Conservation (phyloP, 2,113 vertebrate genomes). For the Pterophyllum scalare region DNA sequence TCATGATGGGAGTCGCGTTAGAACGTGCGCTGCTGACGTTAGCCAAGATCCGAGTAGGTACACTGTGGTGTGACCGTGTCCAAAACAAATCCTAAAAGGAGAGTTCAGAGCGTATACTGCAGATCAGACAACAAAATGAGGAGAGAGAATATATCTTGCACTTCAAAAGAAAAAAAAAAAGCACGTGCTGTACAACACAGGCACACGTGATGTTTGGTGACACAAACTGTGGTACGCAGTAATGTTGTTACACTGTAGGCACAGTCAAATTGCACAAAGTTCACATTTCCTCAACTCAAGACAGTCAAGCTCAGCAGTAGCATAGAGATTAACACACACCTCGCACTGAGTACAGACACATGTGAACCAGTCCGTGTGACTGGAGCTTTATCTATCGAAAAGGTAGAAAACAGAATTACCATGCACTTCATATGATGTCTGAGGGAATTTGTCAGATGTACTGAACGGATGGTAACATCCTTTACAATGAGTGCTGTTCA, state of each 20-base stretch:
- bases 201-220: conserved; percentile 74
- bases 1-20: conserved; percentile 54
- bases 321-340: conserved; percentile 53
- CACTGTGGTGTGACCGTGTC: conserved; percentile 42
- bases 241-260: conserved; percentile 63
- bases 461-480: conserved; percentile 38
- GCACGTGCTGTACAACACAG: conserved; percentile 73
- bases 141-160: conserved; percentile 59
- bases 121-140: conserved; percentile 25
- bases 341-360: conserved; percentile 60
- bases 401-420: conserved; percentile 62
- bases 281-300: conserved; percentile 64
- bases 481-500: conserved; percentile 32
- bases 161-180: conserved; percentile 46
- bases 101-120: conserved; percentile 56
- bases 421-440: conserved; percentile 67
- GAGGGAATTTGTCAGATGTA: conserved; percentile 40
- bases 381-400: conserved; percentile 54
- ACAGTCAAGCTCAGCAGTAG: conserved; percentile 59
- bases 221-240: conserved; percentile 58
- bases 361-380: conserved; percentile 62
- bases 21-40: neutral
- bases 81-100: conserved; percentile 49
- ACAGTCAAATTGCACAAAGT: conserved; percentile 70
- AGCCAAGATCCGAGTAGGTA: conserved; percentile 45